Evolutionary conservation across 2,113 vertebrate genomes (phyloP).

Genomic region (rabbit (Oryctolagus cuniculus)): mOryCun1.1 NC_091434.1:36709501-36710000

Average conservation of each 20-base stretch:
- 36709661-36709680: neutral
- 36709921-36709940: neutral
- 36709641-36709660: neutral
- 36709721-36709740: no score
- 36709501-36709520: neutral
- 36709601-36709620: slow-evolving; percentile 2
- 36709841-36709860: neutral
- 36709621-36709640: neutral
- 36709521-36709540: neutral
- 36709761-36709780: neutral
- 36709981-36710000: neutral
- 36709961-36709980: neutral
- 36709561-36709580: neutral
- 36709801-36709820: neutral
- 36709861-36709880: neutral
- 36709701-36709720: neutral
- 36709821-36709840: neutral
- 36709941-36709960: neutral
- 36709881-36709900: neutral
- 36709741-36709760: neutral
- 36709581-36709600: neutral
- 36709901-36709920: neutral
- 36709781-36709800: neutral
- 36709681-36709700: neutral
- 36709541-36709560: neutral